A percentile compares a stretch with the other conserved stretches of the same genome.
These are phyloP conservation scores for Melanotaenia maccullochi DNA, from an alignment of 2,797 vertebrate species.

Conservation along the genomic window DNA sequence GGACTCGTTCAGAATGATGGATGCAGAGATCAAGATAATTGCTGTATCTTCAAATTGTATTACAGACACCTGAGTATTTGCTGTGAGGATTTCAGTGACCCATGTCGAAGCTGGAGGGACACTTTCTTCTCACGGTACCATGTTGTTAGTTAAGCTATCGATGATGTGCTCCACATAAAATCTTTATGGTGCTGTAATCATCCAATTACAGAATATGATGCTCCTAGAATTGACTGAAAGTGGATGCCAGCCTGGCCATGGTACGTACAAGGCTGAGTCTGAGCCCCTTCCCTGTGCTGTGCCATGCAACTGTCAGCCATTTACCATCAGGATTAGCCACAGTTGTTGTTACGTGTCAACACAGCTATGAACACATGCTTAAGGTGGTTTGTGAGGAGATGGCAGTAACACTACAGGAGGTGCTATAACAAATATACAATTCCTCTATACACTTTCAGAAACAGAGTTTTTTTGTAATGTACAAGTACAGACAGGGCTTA, in stretches of 20 bases:
- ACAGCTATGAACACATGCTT: slow-evolving; percentile 78
- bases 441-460: slow-evolving; percentile 27
- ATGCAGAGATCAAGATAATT: not conserved
- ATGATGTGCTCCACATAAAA: not conserved
- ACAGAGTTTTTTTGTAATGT: slow-evolving; percentile 21
- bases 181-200: not conserved
- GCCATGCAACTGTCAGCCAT: slow-evolving; percentile 72
- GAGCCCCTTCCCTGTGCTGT: slow-evolving; percentile 30
- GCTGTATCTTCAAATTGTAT: not conserved
- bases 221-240: slow-evolving; percentile 8
- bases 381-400: slow-evolving; percentile 34
- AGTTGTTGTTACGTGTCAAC: slow-evolving; percentile 78
- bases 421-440: slow-evolving; percentile 45
- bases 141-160: not conserved
- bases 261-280: slow-evolving; percentile 14
- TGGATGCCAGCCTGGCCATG: slow-evolving; percentile 2
- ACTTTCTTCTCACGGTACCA: not conserved
- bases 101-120: not conserved
- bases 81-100: not conserved
- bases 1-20: not conserved
- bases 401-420: slow-evolving; percentile 21
- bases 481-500: slow-evolving; percentile 14
- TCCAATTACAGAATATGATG: not conserved
- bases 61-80: not conserved
- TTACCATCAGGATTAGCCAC: slow-evolving; percentile 76